Base-by-base conservation (phyloP, 2,888 invertebrate genomes). In the Acleris laterana region DNA sequence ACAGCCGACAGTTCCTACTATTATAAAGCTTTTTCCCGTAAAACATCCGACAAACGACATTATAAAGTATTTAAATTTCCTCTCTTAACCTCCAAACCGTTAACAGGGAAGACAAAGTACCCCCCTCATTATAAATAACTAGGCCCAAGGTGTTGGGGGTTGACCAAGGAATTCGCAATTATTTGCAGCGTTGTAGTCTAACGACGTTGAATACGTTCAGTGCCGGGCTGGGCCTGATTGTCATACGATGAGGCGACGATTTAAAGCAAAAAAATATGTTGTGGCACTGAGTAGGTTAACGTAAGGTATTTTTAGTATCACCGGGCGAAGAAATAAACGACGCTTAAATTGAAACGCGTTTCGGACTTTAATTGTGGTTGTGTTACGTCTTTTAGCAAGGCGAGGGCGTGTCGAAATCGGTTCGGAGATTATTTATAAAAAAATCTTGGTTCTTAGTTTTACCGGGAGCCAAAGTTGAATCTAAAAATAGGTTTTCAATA, bases 111-210 rank as follows among this genome's bases (percentile, higher is more conserved):
- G 66, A 66, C 68, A 69, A 62, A 69, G 58, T 62, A 38, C 62
- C 44, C 49, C 50, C 57, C 66, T 60, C 66, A 55, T 59, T 66
- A 66, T 69, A 69, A 69, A 68, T 68, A 68, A 69, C 68, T 57
- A 58, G 53, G 59, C 58, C 16, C 44, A 62, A 69, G 68, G 68
- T 62, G 62, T 62, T 66, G 42, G 68, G 62, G 68, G 62, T 62
- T 62, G 62, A 69, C 68, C 65, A 42, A 55, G 68, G 66, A 62
- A 69, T 69, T 65, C 44, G 66, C 66, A 66, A 66, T 66, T 66
- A 66, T 62, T 66, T 32, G 51, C 61, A 22, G 55, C 50, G 57
- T 7, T 46, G 57, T n/a, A 20, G 19, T 13, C 38, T 38, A 38
- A 38, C 38, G 38, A 38, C 13, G 38, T 38, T 38, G 38, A 38